phyloP scores from a whole-genome alignment of 2,888 invertebrate species.

The Mesorhabditis sp. region DNA sequence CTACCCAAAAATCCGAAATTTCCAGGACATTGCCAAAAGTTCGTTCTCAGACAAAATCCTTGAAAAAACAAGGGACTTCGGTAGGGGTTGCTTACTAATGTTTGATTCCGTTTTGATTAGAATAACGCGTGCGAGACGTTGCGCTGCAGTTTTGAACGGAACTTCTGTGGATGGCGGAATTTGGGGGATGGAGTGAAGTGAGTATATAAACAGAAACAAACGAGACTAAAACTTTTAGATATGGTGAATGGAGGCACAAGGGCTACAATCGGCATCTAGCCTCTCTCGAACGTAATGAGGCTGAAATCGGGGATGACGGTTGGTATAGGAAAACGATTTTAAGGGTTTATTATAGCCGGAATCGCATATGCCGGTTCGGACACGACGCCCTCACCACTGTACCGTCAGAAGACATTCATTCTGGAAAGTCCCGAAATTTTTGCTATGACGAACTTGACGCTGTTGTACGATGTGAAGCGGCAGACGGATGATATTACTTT shows the following conservation, averaged over 20 bases:
- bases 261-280: constrained; percentile 1
- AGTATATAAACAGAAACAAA: background rate
- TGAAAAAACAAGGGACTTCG: background rate
- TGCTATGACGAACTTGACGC: background rate
- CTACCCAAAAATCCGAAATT: too few relatives aligned
- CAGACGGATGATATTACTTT: background rate
- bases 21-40: background rate
- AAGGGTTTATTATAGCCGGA: constrained; percentile 1
- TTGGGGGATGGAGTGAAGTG: background rate
- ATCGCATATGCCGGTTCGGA: constrained; percentile 1
- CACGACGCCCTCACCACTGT: background rate
- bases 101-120: background rate
- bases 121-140: background rate
- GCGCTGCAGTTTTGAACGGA: background rate
- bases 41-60: background rate
- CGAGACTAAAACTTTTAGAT: background rate
- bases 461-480: background rate
- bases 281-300: background rate
- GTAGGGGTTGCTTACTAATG: background rate
- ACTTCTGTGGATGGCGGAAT: constrained; percentile 2
- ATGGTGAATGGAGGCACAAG: background rate
- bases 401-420: background rate
- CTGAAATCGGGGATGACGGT: background rate
- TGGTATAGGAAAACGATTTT: background rate
- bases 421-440: constrained; percentile 4